Evolutionary conservation across 1,140 invertebrate species (phyloP), one percentile per base, ranked within the genome.

Genomic region (Seison nebaliae): DNA sequence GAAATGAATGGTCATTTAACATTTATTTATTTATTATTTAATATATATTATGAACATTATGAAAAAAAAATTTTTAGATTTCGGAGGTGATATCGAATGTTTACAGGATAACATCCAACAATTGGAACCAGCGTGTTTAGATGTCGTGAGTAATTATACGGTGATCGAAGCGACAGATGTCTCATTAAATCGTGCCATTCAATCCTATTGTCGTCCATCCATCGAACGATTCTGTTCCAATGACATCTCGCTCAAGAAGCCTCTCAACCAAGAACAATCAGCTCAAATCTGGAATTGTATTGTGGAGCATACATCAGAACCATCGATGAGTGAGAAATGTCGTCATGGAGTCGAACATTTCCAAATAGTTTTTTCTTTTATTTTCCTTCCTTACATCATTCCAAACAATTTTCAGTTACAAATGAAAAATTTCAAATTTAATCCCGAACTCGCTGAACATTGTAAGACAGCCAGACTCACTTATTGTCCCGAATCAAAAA

Each of bases 311-410:
- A 94, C 94, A 64, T 79, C 83, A 56, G 71, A 81, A 47, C 65
- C 70, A 4, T 57, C 64, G 24, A 66, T 67, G 57, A 51, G 53
- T 63, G 35, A 67, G 4, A 81, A 86, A 55, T 96, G 88, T 59
- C 66, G 72, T 44, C 74, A 75, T 17, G 79, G 79, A 39, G 73
- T 96, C 18, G 83, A 94, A 58, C 84, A 94, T 63, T 68, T 67
- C 45, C 67, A 70, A 48, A 46, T 69, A 44, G 57, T 63, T n/a
- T n/a, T n/a, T n/a, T n/a, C n/a, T n/a, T n/a, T n/a, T n/a, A n/a
- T n/a, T n/a, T n/a, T n/a, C 43, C 47, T 49, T 48, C 22, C 8
- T 2, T 4, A n/a, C 9, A 11, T 6, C 3, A 37, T 36, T 7
- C 14, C 8, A 15, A 14, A 7, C 16, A 31, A 8, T 31, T 9